Evolutionary conservation across 2,797 vertebrate species (phyloP).

Genomic region (Scyliorhinus canicula): DNA sequence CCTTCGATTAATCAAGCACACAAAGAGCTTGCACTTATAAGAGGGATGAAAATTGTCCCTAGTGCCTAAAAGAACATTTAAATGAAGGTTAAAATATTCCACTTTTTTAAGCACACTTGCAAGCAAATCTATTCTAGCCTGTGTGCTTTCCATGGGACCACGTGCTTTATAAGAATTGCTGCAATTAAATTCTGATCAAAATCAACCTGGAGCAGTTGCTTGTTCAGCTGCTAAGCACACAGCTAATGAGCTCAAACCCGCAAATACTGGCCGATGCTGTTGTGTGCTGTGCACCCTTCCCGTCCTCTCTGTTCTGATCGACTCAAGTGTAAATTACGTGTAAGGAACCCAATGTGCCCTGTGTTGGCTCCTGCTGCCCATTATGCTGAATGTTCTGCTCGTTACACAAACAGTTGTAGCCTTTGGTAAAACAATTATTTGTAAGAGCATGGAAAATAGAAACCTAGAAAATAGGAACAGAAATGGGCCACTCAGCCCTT

Average conservation of each 20-base stretch:
- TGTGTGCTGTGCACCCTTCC: not conserved
- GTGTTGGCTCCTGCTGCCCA: not conserved
- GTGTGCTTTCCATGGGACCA: not conserved
- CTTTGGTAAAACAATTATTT: not conserved
- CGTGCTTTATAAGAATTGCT: not conserved
- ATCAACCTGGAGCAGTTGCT: not conserved
- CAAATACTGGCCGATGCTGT: not conserved
- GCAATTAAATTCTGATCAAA: not conserved
- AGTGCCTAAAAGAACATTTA: not conserved
- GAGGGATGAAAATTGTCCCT: not conserved
- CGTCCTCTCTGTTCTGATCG: no score
- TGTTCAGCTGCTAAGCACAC: not conserved
- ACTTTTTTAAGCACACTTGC: not conserved
- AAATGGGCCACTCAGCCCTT: no score
- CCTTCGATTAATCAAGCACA: not conserved
- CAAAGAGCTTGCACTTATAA: not conserved
- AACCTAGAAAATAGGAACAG: no score
- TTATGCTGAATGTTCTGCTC: not conserved
- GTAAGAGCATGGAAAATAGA: not conserved
- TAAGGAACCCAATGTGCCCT: no score
- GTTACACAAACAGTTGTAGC: not conserved
- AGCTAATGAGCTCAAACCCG: not conserved
- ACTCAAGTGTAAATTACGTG: no score
- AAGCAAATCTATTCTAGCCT: not conserved
- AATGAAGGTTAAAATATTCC: not conserved